These are phyloP conservation scores for Oxyruncus cristatus DNA, from an alignment of 2,113 vertebrate species.

Conservation along the genomic window DNA sequence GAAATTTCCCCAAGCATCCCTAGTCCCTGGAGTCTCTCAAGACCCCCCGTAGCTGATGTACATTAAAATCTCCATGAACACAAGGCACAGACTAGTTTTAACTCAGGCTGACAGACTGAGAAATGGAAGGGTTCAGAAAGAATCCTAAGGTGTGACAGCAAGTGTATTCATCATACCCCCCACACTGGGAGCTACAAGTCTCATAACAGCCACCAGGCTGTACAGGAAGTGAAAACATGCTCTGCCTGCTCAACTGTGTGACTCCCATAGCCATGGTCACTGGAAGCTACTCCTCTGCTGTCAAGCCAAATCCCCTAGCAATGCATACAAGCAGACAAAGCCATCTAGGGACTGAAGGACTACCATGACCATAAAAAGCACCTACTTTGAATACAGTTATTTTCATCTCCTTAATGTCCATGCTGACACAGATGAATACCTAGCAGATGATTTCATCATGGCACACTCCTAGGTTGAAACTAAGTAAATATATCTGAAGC, in stretches of 20 bases:
- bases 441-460: background rate
- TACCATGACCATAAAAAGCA: background rate
- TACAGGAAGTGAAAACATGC: background rate
- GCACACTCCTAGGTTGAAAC: background rate
- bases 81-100: background rate
- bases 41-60: rapidly evolving
- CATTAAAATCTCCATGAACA: background rate
- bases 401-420: background rate
- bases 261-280: background rate
- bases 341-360: background rate
- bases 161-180: background rate
- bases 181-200: background rate
- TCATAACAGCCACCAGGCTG: background rate
- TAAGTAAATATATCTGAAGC: background rate
- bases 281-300: background rate
- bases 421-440: background rate
- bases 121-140: background rate
- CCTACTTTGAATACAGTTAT: background rate
- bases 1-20: background rate
- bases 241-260: background rate
- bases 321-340: background rate
- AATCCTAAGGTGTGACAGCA: background rate
- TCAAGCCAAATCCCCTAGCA: background rate
- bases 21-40: background rate
- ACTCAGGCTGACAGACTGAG: background rate